Conservation (phyloP, 2,888 invertebrate genomes). For the Acanthosepion esculentum region DNA sequence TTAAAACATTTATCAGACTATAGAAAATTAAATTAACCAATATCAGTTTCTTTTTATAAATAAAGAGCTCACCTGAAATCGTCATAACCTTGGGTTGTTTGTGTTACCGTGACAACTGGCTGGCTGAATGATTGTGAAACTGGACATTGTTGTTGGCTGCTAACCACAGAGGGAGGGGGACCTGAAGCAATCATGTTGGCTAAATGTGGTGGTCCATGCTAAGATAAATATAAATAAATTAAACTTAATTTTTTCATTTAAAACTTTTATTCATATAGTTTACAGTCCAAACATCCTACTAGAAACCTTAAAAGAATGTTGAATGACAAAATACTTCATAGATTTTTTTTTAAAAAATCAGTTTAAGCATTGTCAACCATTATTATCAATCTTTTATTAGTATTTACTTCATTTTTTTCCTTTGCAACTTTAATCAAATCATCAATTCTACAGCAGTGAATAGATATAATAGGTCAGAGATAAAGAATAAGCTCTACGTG, state of each 20-base stretch:
- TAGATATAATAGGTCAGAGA: no score
- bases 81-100: slow-evolving; percentile 40
- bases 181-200: slow-evolving; percentile 68
- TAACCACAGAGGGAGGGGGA: slow-evolving; percentile 52
- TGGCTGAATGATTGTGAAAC: slow-evolving; percentile 35
- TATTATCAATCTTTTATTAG: no score
- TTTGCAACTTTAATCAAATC: no score
- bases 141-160: slow-evolving; percentile 38
- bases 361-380: no score
- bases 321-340: neutral
- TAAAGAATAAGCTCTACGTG: no score
- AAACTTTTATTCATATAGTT: neutral
- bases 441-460: no score
- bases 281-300: neutral
- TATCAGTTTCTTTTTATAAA: no score
- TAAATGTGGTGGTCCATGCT: slow-evolving; percentile 73
- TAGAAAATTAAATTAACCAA: no score
- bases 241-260: neutral
- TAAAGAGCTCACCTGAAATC: slow-evolving; percentile 40
- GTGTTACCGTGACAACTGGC: slow-evolving; percentile 35
- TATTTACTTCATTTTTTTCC: no score
- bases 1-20: no score
- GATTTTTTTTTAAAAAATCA: no score
- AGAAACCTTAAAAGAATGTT: neutral
- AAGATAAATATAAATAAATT: slow-evolving; percentile 50